Evolutionary conservation across 2,797 vertebrate species (phyloP), one percentile per base, ranked within the genome.

Genomic region (Hipposideros larvatus): DNA sequence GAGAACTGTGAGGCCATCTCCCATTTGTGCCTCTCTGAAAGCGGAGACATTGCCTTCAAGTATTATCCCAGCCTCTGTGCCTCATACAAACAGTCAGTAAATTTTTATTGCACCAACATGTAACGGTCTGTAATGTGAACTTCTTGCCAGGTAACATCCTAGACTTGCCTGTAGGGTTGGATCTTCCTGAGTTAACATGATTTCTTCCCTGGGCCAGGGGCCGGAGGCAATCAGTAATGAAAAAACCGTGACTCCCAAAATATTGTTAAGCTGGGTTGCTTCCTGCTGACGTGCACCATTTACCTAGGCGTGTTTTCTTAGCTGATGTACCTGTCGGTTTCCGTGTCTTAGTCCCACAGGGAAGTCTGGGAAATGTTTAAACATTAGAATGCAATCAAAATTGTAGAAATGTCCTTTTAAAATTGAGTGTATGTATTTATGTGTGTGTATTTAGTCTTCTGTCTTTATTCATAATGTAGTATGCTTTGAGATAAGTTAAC

Each of bases 351-450:
- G 96, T 94, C 78, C 73, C 78, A 37, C 8, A 46, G n/a, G 73
- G 88, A 91, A 89, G 19, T 21, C 55, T 70, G 61, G 82, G 46
- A 92, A 79, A 74, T 75, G 5, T 95, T 96, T 74, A 79, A 90
- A 55, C 59, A 68, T 95, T 71, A 79, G 34, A 88, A 66, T 77
- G 48, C 77, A 92, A 94, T 92, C 11, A 71, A 11, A 71, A 26
- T 74, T 83, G 57, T 2, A 24, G 59, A 93, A 94, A 87, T 82
- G 0, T 57, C 22, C 53, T 68, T 89, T 90, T 82, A 87, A 90
- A 71, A 46, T 46, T 71, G 51, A 85, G 26, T 61, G 14, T 34
- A 28, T 43, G n/a, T 74, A 11, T 68, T 10, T 87, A 15, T 63
- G 7, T 88, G 13, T 80, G 18, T 89, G 10, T 87, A 4, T 79